phyloP scores from a whole-genome alignment of 92 coral and sea anemone genomes.

The Palythoa grandiflora region DNA sequence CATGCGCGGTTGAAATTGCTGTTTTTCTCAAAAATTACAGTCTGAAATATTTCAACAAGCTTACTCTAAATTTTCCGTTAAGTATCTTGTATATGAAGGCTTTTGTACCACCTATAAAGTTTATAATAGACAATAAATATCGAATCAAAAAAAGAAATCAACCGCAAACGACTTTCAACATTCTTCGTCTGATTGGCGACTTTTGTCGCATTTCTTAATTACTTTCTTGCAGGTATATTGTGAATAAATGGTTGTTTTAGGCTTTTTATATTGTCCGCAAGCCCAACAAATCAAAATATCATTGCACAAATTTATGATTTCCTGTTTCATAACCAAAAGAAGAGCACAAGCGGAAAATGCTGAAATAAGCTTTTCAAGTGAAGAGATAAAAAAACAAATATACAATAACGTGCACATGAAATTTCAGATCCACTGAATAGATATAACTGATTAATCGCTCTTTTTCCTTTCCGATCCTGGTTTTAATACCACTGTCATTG shows the following conservation, averaged over 20 bases:
- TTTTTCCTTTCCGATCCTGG: not conserved
- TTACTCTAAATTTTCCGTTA: not conserved
- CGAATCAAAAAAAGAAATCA: not conserved
- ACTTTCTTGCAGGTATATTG: not conserved
- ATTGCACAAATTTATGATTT: conserved; percentile 6
- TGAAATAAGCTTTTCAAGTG: not conserved
- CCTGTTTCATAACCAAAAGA: conserved; percentile 1
- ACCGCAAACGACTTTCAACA: not conserved
- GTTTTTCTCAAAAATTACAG: not conserved
- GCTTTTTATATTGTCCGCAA: not conserved
- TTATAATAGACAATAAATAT: not conserved
- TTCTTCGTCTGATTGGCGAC: conserved; percentile 11
- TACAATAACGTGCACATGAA: not conserved
- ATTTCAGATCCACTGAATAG: not conserved
- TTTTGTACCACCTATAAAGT: not conserved
- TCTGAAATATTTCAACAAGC: not conserved
- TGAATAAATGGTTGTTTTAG: conserved; percentile 13
- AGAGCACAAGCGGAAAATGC: not conserved
- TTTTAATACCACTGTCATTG: not conserved
- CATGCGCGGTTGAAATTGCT: not conserved
- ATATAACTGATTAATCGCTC: not conserved
- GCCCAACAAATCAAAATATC: not conserved
- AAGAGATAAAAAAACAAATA: not conserved
- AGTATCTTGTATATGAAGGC: not conserved
- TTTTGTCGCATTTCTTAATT: conserved; percentile 25